Conservation (phyloP, 2,797 vertebrate species). For the Micrastur ruficollis region DNA sequence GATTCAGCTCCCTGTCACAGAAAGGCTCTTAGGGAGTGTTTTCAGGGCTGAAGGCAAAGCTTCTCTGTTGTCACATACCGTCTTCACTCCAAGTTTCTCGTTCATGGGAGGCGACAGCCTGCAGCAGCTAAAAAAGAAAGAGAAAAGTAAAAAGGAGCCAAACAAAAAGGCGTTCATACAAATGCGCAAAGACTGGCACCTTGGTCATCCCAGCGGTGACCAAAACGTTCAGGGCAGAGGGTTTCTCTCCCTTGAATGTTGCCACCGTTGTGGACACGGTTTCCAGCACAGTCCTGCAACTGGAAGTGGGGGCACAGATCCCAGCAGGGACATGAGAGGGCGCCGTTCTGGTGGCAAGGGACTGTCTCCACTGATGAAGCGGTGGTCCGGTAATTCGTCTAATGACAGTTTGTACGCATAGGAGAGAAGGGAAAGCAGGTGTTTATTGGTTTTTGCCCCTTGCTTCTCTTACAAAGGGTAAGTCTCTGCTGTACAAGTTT, state of each 20-base stretch:
- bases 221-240: background rate
- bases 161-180: background rate
- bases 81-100: background rate
- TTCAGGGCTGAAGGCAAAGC: background rate
- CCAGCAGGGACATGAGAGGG: background rate
- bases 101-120: background rate
- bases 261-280: background rate
- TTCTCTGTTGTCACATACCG: background rate
- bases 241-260: background rate
- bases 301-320: background rate
- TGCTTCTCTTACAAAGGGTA: background rate
- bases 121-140: background rate
- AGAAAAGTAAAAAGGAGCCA: background rate
- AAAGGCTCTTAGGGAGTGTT: background rate
- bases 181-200: fast-evolving
- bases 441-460: background rate
- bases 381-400: background rate
- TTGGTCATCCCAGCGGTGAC: background rate
- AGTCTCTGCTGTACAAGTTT: background rate
- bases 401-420: background rate
- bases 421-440: background rate
- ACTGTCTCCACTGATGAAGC: background rate
- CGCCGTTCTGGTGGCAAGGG: background rate
- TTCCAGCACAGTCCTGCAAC: background rate
- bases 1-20: background rate